A percentile compares a stretch with the other conserved stretches of the same genome.
Conservation (phyloP, 2,888 invertebrate genomes). For the Apomyelois bistriatella region DNA sequence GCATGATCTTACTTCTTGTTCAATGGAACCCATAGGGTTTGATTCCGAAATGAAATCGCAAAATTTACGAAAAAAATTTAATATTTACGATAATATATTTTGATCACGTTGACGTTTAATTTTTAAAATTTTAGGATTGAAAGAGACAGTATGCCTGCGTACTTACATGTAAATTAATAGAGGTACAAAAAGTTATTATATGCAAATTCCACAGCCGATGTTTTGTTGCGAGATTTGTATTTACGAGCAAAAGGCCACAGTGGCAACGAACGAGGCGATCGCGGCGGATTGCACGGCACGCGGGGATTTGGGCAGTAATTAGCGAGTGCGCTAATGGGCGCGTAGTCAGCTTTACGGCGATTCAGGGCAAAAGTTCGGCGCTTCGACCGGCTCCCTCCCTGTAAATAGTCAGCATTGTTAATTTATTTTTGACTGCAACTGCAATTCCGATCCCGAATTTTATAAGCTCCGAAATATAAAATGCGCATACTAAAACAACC, state of each 20-base stretch:
- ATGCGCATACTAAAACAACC: slow-evolving; percentile 3
- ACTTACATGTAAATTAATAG: no score
- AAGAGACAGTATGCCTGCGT: no score
- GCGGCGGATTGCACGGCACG: slow-evolving; percentile 11
- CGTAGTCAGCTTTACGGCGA: slow-evolving; percentile 44
- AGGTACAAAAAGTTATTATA: no score
- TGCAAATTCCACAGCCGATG: neutral
- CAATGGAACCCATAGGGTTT: no score
- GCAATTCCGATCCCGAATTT: slow-evolving; percentile 8
- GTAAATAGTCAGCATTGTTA: slow-evolving; percentile 34
- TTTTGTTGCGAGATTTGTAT: slow-evolving; percentile 1
- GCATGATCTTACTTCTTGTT: no score
- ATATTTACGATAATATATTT: no score
- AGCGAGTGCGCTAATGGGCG: slow-evolving; percentile 53
- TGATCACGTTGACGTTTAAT: no score
- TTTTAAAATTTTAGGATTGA: no score
- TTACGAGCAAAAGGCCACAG: neutral
- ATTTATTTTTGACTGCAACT: slow-evolving; percentile 21
- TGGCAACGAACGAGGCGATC: slow-evolving; percentile 2
- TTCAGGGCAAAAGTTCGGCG: slow-evolving; percentile 32
- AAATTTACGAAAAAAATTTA: no score
- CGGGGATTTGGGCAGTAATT: slow-evolving; percentile 52
- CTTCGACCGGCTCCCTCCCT: slow-evolving; percentile 20
- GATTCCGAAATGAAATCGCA: no score
- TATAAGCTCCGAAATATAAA: neutral